A percentile compares a stretch with the other conserved stretches of the same genome.
Conservation (phyloP, 1,140 invertebrate genomes). For the Sipha flava region DNA sequence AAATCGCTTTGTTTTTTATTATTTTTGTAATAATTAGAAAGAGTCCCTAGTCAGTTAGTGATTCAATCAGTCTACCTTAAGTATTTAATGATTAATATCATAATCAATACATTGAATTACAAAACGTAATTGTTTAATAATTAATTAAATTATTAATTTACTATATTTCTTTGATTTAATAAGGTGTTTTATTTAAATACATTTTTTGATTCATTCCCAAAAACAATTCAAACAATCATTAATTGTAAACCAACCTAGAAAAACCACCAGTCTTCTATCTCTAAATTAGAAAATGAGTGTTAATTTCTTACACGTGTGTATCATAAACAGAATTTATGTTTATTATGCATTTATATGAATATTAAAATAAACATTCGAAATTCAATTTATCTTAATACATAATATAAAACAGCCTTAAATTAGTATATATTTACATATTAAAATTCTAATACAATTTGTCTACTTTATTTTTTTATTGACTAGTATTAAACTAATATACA, state of each 20-base stretch:
- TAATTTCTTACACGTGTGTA: not conserved
- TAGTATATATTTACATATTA: not conserved
- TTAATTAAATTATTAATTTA: no score
- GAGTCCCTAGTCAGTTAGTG: no score
- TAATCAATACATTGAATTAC: not conserved
- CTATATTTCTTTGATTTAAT: not conserved
- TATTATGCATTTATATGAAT: not conserved
- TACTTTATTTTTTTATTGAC: conserved; percentile 1
- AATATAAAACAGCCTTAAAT: not conserved
- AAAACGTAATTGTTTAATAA: no score
- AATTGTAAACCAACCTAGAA: not conserved
- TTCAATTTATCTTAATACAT: not conserved
- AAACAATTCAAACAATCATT: not conserved
- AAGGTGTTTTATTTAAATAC: not conserved
- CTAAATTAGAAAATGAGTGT: not conserved
- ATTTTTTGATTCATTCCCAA: not conserved
- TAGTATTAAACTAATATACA: conserved; percentile 10
- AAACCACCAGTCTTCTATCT: not conserved
- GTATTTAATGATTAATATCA: not conserved
- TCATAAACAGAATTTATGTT: not conserved
- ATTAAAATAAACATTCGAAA: not conserved
- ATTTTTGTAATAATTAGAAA: no score
- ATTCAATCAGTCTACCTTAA: no score
- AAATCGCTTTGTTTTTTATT: no score
- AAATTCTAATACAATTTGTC: not conserved